A percentile compares a stretch with the other conserved stretches of the same genome.
Evolutionary conservation across 2,888 invertebrate species (phyloP).

Genomic region (Scrobipalpa costella): DNA sequence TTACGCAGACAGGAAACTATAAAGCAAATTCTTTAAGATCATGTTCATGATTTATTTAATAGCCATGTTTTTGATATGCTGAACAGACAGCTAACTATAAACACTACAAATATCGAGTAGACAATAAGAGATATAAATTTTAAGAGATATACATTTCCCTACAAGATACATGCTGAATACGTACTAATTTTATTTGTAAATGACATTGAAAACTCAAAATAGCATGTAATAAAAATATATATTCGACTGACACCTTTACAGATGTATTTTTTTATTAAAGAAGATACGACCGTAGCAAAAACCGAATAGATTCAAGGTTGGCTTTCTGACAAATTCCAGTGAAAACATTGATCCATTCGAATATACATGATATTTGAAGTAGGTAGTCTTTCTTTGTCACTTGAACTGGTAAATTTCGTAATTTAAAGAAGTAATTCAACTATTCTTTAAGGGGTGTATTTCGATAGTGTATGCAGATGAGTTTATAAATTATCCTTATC

Average conservation of each 20-base stretch:
- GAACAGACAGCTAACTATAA: slow-evolving; percentile 6
- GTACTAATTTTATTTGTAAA: slow-evolving; percentile 21
- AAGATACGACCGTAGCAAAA: slow-evolving; percentile 1
- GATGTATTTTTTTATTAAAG: slow-evolving; percentile 38
- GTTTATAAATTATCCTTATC: too few relatives aligned
- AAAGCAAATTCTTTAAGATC: background rate
- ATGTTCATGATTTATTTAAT: slow-evolving; percentile 29
- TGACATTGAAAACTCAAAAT: slow-evolving; percentile 45
- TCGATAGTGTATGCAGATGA: too few relatives aligned
- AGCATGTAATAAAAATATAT: slow-evolving; percentile 41
- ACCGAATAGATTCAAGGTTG: slow-evolving; percentile 14
- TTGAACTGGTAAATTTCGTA: too few relatives aligned
- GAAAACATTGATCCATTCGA: background rate
- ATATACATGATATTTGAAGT: background rate
- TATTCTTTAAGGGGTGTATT: too few relatives aligned
- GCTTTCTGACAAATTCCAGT: background rate
- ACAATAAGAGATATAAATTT: slow-evolving; percentile 28
- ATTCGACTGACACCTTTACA: slow-evolving; percentile 44
- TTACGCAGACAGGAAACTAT: background rate
- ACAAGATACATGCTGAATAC: background rate
- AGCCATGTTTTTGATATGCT: slow-evolving; percentile 26
- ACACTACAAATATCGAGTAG: background rate
- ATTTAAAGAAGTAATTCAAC: too few relatives aligned
- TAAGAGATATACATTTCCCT: slow-evolving; percentile 13
- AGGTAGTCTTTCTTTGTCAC: too few relatives aligned